Base-by-base conservation (phyloP, 2,113 vertebrate genomes). In the Pomatostomus ruficeps region DNA sequence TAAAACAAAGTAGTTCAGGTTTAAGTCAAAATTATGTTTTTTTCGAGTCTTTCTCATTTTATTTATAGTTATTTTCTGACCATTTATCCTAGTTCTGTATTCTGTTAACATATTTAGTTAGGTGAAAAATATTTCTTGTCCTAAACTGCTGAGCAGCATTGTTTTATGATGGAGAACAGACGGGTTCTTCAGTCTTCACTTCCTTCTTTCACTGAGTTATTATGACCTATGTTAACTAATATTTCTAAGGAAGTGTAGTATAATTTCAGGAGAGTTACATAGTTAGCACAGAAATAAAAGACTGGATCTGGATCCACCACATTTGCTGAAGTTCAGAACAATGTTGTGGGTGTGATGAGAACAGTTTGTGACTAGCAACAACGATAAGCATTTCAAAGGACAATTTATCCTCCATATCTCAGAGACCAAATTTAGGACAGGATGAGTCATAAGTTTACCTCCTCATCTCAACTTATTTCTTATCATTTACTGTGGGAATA, bases 361-460 rank as follows among this genome's bases (percentile, higher is more conserved):
- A 93, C 74, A 90, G 71, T 88, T 79, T 94, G 85, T 94, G 66
- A 95, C 71, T 88, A 82, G 78, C 20, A 95, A 79, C 49, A 76
- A n/a, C 0, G 1, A 95, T 76, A 67, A 94, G 21, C 31, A 24
- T 75, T 93, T 94, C 90, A 93, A 97, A 93, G 82, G 71, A 88
- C 75, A 94, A 68, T 85, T 94, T 93, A 85, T 90, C 62, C 54
- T 76, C 78, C 20, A 9, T 73, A 66, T 85, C 49, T 85, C 12
- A 2, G 75, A 76, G 54, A 76, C 78, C 93, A 93, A 91, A 91
- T 94, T 85, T 94, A 95, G 88, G 85, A 79, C 1, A 11, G n/a
- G 57, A 82, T 90, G 88, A 89, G 79, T 94, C 95, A 95, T 79
- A 79, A 79, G 74, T 89, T 91, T 89, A 75, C 76, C 71, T 91